These are phyloP conservation scores for Coranthus polyacanthus DNA, from an alignment of 2,797 vertebrate species.

Conservation along the genomic window DNA sequence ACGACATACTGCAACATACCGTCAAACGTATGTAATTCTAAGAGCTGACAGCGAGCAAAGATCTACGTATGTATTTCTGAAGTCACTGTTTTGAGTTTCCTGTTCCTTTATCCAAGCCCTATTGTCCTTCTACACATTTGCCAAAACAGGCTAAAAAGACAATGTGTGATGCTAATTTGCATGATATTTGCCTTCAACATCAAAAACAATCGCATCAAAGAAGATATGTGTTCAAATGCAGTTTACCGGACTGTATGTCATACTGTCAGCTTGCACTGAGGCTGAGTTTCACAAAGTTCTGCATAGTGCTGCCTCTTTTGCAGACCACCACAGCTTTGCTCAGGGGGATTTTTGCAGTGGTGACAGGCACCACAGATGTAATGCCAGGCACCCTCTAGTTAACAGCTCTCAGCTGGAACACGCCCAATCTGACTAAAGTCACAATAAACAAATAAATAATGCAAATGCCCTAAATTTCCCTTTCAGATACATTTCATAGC, in stretches of 20 bases:
- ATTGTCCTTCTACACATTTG: too few species aligned
- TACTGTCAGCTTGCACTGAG: background rate
- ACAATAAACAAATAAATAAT: constrained; percentile 64
- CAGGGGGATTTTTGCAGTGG: constrained; percentile 33
- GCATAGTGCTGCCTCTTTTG: background rate
- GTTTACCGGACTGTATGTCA: background rate
- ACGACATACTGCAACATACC: background rate
- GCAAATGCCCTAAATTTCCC: constrained; percentile 47
- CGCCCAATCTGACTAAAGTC: constrained; percentile 43
- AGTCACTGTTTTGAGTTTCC: too few species aligned
- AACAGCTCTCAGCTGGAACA: constrained; percentile 56
- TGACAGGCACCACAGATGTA: constrained; percentile 55
- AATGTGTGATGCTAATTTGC: too few species aligned
- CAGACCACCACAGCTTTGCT: constrained; percentile 25
- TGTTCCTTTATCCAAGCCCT: too few species aligned
- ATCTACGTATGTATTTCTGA: too few species aligned
- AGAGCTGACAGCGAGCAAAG: too few species aligned
- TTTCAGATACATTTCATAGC: constrained; percentile 32
- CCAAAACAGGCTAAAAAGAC: too few species aligned
- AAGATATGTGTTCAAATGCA: background rate
- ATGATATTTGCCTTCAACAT: too few species aligned
- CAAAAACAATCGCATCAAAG: too few species aligned
- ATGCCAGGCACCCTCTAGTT: constrained; percentile 52
- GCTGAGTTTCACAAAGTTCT: constrained; percentile 18
- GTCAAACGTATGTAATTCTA: too few species aligned